Conservation (phyloP, 30 jellyfish, hydroid and myxozoan species). For the Hydractinia echinata region DNA sequence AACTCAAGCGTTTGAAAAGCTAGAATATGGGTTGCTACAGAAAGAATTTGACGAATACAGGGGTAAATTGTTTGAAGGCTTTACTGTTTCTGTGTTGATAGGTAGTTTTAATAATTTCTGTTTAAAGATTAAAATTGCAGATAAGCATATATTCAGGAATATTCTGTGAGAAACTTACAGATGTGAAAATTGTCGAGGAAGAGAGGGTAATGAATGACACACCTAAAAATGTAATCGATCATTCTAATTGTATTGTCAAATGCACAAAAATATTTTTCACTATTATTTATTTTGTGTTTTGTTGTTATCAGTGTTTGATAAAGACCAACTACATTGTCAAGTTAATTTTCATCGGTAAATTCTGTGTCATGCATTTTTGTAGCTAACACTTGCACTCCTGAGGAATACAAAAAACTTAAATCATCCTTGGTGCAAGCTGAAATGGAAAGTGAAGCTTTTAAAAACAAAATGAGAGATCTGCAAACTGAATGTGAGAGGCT, state of each 20-base stretch:
- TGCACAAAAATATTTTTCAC: no score
- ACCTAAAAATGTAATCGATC: no score
- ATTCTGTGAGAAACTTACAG: no score
- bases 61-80: background rate
- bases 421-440: background rate
- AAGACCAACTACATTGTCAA: no score
- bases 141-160: no score
- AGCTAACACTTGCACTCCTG: constrained; percentile 37
- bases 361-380: background rate
- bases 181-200: no score
- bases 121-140: no score
- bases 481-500: constrained; percentile 7
- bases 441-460: constrained; percentile 24
- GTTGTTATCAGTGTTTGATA: background rate
- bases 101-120: background rate
- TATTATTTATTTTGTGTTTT: background rate
- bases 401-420: background rate
- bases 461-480: constrained; percentile 18
- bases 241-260: no score
- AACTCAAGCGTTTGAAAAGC: constrained; percentile 9
- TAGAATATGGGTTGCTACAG: constrained; percentile 10
- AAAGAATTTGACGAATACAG: constrained; percentile 30
- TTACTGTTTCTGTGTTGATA: background rate
- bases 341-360: no score
- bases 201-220: no score